Conservation (phyloP, 2,113 vertebrate species). For the Seriola quinqueradiata region DNA sequence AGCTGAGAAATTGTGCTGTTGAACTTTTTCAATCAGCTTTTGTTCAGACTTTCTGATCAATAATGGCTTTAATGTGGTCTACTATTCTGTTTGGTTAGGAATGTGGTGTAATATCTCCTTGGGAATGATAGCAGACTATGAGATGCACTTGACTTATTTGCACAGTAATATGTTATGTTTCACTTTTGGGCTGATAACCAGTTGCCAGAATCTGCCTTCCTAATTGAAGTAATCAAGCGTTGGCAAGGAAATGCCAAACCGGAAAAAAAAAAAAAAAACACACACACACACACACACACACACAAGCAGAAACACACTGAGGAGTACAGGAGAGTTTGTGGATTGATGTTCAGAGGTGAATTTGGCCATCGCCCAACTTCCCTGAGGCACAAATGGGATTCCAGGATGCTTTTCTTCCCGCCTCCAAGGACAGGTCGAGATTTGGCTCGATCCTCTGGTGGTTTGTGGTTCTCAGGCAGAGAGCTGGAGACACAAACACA, state of each 20-base stretch:
- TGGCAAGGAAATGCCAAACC: neutral
- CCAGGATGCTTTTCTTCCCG: neutral
- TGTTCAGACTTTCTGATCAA: neutral
- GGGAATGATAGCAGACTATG: neutral
- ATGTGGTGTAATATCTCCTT: slow-evolving; percentile 9
- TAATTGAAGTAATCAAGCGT: slow-evolving; percentile 23
- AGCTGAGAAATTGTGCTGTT: neutral
- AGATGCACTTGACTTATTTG: neutral
- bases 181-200: slow-evolving; percentile 2
- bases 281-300: too few relatives aligned
- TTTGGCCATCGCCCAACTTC: slow-evolving; percentile 10
- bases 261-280: neutral
- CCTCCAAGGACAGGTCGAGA: slow-evolving; percentile 43
- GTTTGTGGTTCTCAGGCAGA: slow-evolving; percentile 19
- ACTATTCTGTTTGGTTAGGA: neutral
- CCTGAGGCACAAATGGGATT: slow-evolving; percentile 25
- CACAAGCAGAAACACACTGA: neutral
- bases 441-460: slow-evolving; percentile 17
- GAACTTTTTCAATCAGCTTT: slow-evolving; percentile 34
- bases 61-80: neutral
- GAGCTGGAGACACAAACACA: slow-evolving; percentile 5
- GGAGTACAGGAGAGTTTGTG: slow-evolving; percentile 9
- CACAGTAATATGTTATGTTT: neutral
- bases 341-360: slow-evolving; percentile 31
- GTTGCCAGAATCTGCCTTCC: slow-evolving; percentile 14